Percentiles rank a stretch among this genome's conserved stretches.
Conservation (phyloP, 1,140 invertebrate genomes). For the Pogonomyrmex barbatus region DNA sequence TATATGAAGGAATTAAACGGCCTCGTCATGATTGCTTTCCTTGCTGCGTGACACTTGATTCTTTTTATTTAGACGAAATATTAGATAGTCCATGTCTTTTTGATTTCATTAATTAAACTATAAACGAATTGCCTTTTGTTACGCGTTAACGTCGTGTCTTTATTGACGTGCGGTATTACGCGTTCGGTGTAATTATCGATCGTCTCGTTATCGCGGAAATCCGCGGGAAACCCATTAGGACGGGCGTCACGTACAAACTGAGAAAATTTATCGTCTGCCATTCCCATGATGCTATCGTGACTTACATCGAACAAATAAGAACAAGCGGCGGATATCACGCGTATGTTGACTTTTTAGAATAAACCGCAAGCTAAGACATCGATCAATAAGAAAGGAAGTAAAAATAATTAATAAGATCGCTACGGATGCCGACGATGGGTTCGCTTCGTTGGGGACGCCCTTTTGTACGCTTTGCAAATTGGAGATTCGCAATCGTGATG, state of each 20-base stretch:
- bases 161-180: background rate
- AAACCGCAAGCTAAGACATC: conserved; percentile 33
- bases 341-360: conserved; percentile 19
- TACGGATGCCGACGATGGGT: conserved; percentile 32
- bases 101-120: background rate
- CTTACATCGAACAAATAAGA: conserved; percentile 49
- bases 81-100: background rate
- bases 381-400: conserved; percentile 48
- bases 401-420: conserved; percentile 58
- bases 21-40: conserved; percentile 45
- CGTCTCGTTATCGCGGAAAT: conserved; percentile 10
- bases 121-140: background rate
- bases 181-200: conserved; percentile 16
- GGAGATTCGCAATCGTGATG: conserved; percentile 30
- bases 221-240: conserved; percentile 44
- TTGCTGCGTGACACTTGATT: background rate
- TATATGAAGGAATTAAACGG: background rate
- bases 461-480: conserved; percentile 23
- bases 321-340: conserved; percentile 42
- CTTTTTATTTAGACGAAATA: conserved; percentile 6
- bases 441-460: background rate
- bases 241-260: conserved; percentile 20
- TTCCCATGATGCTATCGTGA: conserved; percentile 6
- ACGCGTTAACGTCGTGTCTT: background rate
- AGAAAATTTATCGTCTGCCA: conserved; percentile 45